These are phyloP conservation scores for Acronicta leporina DNA, from an alignment of 2,888 invertebrate species.

Conservation along the genomic window DNA sequence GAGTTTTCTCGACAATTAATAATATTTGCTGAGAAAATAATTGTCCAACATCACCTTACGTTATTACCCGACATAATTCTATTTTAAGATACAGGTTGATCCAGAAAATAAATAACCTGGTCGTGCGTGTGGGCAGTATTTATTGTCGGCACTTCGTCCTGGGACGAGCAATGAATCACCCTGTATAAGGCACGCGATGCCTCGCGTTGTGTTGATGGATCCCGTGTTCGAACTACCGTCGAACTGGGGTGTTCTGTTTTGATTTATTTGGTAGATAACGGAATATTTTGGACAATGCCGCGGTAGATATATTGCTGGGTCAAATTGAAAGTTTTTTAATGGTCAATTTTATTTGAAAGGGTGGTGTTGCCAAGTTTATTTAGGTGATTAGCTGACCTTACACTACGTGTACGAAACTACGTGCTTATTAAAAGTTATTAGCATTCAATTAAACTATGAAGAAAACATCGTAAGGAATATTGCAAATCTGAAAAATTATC, in stretches of 20 bases:
- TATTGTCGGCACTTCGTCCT: constrained; percentile 61
- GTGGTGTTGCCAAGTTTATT: too few species aligned
- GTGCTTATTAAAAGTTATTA: too few species aligned
- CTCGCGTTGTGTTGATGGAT: constrained; percentile 62
- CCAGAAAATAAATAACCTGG: constrained; percentile 64
- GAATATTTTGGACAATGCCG: constrained; percentile 15
- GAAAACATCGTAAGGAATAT: too few species aligned
- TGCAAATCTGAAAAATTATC: too few species aligned
- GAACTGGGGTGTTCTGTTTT: constrained; percentile 47
- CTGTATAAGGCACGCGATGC: constrained; percentile 68
- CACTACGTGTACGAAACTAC: too few species aligned
- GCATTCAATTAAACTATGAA: too few species aligned
- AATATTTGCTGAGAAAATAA: constrained; percentile 1
- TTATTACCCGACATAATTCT: constrained; percentile 55
- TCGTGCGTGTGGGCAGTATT: constrained; percentile 68
- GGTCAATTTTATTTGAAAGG: neutral
- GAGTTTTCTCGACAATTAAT: neutral
- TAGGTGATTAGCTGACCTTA: too few species aligned
- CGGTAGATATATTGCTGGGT: neutral
- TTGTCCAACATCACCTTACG: constrained; percentile 10
- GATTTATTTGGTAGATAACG: constrained; percentile 42
- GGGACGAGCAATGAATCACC: constrained; percentile 66
- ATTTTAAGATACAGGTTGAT: constrained; percentile 67
- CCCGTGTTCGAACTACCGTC: constrained; percentile 43
- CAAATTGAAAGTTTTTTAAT: constrained; percentile 18